Conservation (phyloP, 2,888 invertebrate species). For the Rutpela maculata region DNA sequence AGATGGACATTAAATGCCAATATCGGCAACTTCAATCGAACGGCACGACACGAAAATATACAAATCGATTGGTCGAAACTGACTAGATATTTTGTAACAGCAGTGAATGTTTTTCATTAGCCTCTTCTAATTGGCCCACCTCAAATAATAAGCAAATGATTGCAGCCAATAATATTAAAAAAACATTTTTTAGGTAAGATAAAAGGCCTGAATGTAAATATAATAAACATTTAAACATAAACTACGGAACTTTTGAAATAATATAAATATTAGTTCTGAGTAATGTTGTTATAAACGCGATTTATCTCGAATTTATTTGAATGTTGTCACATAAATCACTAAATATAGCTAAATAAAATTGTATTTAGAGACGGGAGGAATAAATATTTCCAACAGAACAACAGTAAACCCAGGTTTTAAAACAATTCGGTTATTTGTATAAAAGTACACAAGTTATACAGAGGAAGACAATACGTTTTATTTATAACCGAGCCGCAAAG, state of each 20-base stretch:
- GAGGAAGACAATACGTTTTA: background rate
- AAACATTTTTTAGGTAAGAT: constrained; percentile 51
- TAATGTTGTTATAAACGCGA: constrained; percentile 57
- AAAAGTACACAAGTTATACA: constrained; percentile 29
- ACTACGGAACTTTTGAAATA: constrained; percentile 51
- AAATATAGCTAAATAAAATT: constrained; percentile 58
- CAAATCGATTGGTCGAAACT: constrained; percentile 22
- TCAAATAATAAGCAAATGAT: constrained; percentile 44
- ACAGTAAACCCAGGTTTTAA: constrained; percentile 44
- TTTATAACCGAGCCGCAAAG: constrained; percentile 9
- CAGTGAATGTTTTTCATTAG: constrained; percentile 33
- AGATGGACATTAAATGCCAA: constrained; percentile 26
- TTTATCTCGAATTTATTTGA: constrained; percentile 59
- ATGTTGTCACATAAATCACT: constrained; percentile 63
- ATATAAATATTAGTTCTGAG: constrained; percentile 61
- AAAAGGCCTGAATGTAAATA: constrained; percentile 55
- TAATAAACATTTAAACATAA: constrained; percentile 57
- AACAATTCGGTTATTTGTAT: constrained; percentile 45
- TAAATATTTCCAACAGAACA: constrained; percentile 54
- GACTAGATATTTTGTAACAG: constrained; percentile 3
- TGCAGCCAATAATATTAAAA: constrained; percentile 42
- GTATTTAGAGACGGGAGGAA: constrained; percentile 51
- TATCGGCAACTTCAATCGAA: constrained; percentile 33
- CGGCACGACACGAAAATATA: constrained; percentile 24
- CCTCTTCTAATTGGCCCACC: constrained; percentile 39